Percentiles rank a stretch among this genome's conserved stretches.
Conservation (phyloP, 2,113 vertebrate species). For the Phoxinus phoxinus region DNA sequence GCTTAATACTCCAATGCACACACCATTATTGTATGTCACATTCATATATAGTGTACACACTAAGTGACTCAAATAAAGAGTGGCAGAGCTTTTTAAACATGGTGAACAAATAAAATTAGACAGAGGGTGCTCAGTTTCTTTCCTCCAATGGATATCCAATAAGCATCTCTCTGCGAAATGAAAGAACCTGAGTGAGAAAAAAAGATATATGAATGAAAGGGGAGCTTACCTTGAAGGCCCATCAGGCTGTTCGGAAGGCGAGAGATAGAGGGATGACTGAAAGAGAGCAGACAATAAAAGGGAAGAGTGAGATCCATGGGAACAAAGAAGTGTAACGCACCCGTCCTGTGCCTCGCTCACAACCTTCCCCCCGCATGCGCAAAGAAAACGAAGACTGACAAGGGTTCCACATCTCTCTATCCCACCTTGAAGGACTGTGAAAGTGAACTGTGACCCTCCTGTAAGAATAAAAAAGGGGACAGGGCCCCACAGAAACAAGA, state of each 20-base stretch:
- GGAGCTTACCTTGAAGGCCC: constrained; percentile 88
- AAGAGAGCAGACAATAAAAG: constrained; percentile 76
- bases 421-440: constrained; percentile 41
- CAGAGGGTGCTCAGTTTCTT: constrained; percentile 22
- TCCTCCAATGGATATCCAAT: not conserved
- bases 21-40: not conserved
- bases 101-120: not conserved
- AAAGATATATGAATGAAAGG: constrained; percentile 20
- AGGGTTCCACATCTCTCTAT: constrained; percentile 71
- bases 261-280: constrained; percentile 88
- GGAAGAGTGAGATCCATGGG: constrained; percentile 67
- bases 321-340: constrained; percentile 73
- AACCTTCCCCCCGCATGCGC: constrained; percentile 65
- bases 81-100: constrained; percentile 5
- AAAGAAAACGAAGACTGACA: constrained; percentile 41
- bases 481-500: not conserved
- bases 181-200: constrained; percentile 37
- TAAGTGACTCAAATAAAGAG: not conserved
- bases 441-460: constrained; percentile 54
- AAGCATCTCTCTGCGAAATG: not conserved
- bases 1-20: not conserved
- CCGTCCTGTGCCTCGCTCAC: constrained; percentile 68
- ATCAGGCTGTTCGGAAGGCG: constrained; percentile 85
- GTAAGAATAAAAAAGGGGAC: not conserved
- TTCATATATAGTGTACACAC: constrained; percentile 35